Evolutionary conservation across 2,888 invertebrate species (phyloP), one percentile per base, ranked within the genome.

Genomic region (Synanthedon formicaeformis): DNA sequence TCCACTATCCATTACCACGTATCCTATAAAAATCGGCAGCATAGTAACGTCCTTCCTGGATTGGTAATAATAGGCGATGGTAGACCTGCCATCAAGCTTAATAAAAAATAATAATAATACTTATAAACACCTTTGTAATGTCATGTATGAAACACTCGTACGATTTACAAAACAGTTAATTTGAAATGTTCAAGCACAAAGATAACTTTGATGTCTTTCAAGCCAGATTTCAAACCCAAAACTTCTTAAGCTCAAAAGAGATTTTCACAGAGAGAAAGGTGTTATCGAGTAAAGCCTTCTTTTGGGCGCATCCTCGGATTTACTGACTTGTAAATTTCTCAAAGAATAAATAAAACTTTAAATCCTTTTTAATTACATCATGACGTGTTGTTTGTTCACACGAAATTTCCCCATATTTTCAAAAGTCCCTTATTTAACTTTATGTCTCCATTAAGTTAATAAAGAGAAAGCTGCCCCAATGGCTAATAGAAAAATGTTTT

Each of bases 161-260:
- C n/a, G 40, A 55, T 55, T 56, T 49, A 53, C 53, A 48, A 55
- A 54, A 56, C 52, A 49, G 16, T 49, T 16, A 49, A 49, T 49
- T 49, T 49, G 49, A 16, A 53, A 51, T 53, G 11, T 56, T 55
- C 59, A 55, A 53, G 52, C 54, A 52, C 56, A 58, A 52, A 59
- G 58, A 55, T 58, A 41, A 53, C 61, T 60, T 63, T 62, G 57
- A 56, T 61, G 57, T 54, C 59, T 60, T 13, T 13, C 45, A 56
- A 69, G 60, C 64, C 59, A 62, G 59, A 61, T 64, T 60, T 58
- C 62, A 70, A 62, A 52, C 58, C 60, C 58, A 53, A 56, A 67
- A 60, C 60, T 65, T 60, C 60, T 57, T 54, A 64, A 64, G 61
- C 60, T 63, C 60, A 60, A 61, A 60, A 57, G 53, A 57, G 56